A percentile compares a stretch with the other conserved stretches of the same genome.
phyloP scores from a whole-genome alignment of 1,140 invertebrate genomes.

The Drosophila miranda region DNA sequence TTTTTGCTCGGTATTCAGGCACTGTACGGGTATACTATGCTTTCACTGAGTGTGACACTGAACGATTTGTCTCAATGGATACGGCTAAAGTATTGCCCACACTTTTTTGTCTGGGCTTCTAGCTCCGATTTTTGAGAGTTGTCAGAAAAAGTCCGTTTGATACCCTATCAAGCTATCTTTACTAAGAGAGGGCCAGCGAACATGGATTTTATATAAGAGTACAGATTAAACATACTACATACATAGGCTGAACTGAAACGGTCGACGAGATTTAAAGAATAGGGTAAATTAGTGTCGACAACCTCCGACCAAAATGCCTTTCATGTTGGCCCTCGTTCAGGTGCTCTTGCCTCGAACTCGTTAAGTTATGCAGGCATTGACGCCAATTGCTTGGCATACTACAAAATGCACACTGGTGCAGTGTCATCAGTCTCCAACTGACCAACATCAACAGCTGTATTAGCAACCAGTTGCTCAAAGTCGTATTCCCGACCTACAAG shows the following conservation, averaged over 20 bases:
- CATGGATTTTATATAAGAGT: too few species aligned
- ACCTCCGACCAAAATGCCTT: background rate
- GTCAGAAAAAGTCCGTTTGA: too few species aligned
- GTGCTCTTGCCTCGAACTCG: constrained; percentile 45
- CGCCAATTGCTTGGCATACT: constrained; percentile 59
- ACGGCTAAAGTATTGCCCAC: too few species aligned
- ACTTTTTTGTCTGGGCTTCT: too few species aligned
- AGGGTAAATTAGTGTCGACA: constrained; percentile 1
- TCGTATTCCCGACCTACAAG: constrained; percentile 36
- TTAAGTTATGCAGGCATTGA: constrained; percentile 69
- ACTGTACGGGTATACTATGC: background rate
- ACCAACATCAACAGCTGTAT: constrained; percentile 13
- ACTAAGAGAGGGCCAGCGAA: too few species aligned
- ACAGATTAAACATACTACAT: too few species aligned
- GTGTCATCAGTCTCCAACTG: constrained; percentile 2
- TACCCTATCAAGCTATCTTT: too few species aligned
- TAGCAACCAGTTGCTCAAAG: constrained; percentile 48
- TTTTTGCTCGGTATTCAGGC: background rate
- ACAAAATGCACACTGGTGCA: constrained; percentile 51
- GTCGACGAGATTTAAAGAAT: background rate
- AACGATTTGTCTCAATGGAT: too few species aligned
- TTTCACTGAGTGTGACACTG: background rate
- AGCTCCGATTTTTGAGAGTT: too few species aligned
- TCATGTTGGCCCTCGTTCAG: constrained; percentile 23
- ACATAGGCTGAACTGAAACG: too few species aligned